Evolutionary conservation across 2,113 vertebrate species (phyloP).

Genomic region (Protomyctophum bolini): DNA sequence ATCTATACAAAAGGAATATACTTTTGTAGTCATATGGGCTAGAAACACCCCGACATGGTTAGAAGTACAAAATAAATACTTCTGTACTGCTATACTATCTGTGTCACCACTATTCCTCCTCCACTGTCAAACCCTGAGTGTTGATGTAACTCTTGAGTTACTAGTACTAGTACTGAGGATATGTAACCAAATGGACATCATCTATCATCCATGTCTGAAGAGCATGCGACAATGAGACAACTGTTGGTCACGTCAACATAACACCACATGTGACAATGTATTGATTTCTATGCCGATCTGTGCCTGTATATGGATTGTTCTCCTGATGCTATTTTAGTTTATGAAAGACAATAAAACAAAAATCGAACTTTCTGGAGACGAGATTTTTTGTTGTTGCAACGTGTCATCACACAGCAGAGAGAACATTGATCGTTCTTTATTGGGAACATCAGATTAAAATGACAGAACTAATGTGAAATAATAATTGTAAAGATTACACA

Average conservation of each 20-base stretch:
- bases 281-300: constrained; percentile 86
- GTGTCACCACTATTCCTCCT: too few relatives aligned
- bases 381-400: too few relatives aligned
- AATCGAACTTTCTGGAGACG: constrained; percentile 60
- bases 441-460: too few relatives aligned
- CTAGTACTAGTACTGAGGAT: too few relatives aligned
- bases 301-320: constrained; percentile 90
- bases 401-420: too few relatives aligned
- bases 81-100: constrained; percentile 32
- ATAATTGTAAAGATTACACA: too few relatives aligned
- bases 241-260: constrained; percentile 42
- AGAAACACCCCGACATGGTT: constrained; percentile 19
- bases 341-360: constrained; percentile 88
- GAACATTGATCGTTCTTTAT: too few relatives aligned
- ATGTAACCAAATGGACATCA: constrained; percentile 26
- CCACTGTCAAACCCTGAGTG: too few relatives aligned
- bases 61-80: constrained; percentile 40
- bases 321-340: constrained; percentile 88
- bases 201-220: constrained; percentile 20
- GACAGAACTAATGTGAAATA: too few relatives aligned
- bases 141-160: too few relatives aligned
- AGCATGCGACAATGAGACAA: constrained; percentile 38
- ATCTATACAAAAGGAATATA: constrained; percentile 33
- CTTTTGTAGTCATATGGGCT: constrained; percentile 14
- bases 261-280: constrained; percentile 65